Base-by-base conservation (phyloP, 2,113 vertebrate species). In the Podocnemis expansa region DNA sequence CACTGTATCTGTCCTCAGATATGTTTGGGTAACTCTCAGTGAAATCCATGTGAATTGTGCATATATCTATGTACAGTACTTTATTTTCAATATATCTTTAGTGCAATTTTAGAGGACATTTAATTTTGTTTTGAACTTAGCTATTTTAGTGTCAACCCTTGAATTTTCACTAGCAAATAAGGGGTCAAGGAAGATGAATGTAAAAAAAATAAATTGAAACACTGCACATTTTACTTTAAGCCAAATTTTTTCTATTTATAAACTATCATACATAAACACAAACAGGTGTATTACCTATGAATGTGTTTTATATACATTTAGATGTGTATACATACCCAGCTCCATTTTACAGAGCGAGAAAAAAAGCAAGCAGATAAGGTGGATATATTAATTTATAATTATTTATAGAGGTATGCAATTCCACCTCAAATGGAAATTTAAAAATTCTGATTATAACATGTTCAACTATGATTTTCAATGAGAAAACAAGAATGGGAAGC, bases 371-470 rank as follows among this genome's bases (percentile, higher is more conserved):
- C 89, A 91, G 92, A 91, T 84, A 93, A 85, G 85, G 49, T 89
- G 93, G 91, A 82, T 95, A 89, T 80, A 91, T 91, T 89, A 91
- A 95, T 89, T 95, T 78, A 92, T 54, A 34, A 31, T 25, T 95
- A 75, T 92, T 96, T 83, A 90, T 89, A 93, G 88, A 93, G 80
- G 56, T 88, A 87, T 85, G 70, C 92, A 94, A 96, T 94, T 96
- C 56, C 31, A 63, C 38, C 60, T 90, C 87, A 78, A 54, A 54
- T 3, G n/a, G 84, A 93, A 78, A 79, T 27, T 3, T 58, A 89
- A 95, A 95, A 94, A 95, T 76, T 96, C 96, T 95, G 96, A 96
- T 91, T 88, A 94, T 89, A 87, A 25, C 85, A 92, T 91, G 89
- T 6, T 95, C 94, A 97, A 4, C 85, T 87, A 8, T 93, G 84